Percentiles rank a stretch among this genome's conserved stretches.
phyloP scores from a whole-genome alignment of 2,888 invertebrate species.

The Prosapia bicincta region DNA sequence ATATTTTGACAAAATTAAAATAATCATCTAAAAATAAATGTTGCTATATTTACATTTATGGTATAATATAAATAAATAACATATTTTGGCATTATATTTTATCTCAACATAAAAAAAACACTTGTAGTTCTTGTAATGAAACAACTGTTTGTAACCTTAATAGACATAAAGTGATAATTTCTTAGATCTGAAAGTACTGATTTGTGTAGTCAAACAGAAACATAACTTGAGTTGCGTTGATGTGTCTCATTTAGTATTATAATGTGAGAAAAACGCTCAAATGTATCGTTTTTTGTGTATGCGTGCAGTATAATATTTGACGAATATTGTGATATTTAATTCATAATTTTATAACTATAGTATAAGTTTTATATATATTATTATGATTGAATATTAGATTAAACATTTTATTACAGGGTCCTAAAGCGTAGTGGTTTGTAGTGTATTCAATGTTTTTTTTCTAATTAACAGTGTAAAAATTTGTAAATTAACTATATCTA shows the following conservation, averaged over 20 bases:
- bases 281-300: not conserved
- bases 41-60: too few species aligned
- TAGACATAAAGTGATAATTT: not conserved
- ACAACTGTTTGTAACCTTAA: not conserved
- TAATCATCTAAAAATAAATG: too few species aligned
- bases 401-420: not conserved
- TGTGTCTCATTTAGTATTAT: not conserved
- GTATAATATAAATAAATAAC: not conserved
- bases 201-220: not conserved
- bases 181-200: not conserved
- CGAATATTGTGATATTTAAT: slow-evolving; percentile 25
- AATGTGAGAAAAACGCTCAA: not conserved
- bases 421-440: not conserved
- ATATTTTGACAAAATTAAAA: too few species aligned
- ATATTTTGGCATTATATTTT: not conserved
- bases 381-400: not conserved
- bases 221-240: not conserved
- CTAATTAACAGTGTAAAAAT: too few species aligned
- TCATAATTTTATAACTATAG: slow-evolving; percentile 22
- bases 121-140: too few species aligned
- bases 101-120: not conserved
- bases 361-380: slow-evolving; percentile 15
- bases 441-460: not conserved
- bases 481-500: too few species aligned
- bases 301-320: slow-evolving; percentile 16